Base-by-base conservation (phyloP, 2,797 vertebrate species). In the Ceyx erithaca region DNA sequence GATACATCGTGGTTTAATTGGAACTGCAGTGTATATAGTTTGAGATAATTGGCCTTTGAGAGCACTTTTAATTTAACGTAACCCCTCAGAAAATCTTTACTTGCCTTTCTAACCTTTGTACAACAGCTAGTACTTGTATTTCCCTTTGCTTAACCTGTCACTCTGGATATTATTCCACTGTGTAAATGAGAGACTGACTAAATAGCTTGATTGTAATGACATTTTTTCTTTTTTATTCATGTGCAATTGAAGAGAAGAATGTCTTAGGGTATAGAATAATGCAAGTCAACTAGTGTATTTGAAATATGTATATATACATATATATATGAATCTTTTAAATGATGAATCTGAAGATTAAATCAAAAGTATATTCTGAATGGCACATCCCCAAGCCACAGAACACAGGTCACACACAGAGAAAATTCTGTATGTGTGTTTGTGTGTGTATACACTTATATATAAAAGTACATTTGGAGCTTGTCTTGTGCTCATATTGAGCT, bases 91-190 rank as follows among this genome's bases (percentile, higher is more conserved):
- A 76, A n/a, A 69, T 45, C 35, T 37, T 66, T 11, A 19, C 13
- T 40, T 75, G 18, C 30, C 28, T 66, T 49, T 26, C 0, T 69
- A 59, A 17, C 19, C 4, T 86, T 69, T 64, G 67, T 64, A n/a
- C 25, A 72, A 25, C 28, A 73, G 31, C 57, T 81, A 9, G 55
- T 40, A 55, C 18, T 55, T 67, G 18, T 40, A 33, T 66, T 88
- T 69, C 26, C 20, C 22, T 41, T 12, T 37, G 49, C 43, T 35
- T 67, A 84, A 33, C 35, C 21, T 61, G 22, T 66, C 48, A 41
- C 35, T 41, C 12, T 71, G 9, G 1, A 1, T 43, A 19, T 9
- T 30, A 14, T 62, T 62, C 21, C 3, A 1, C 37, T 48, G 2
- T 14, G 26, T 51, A 28, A 22, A 77, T 1, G 4, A 69, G 33